Conservation (phyloP, 2,888 invertebrate species). For the Ormyrus rosae region DNA sequence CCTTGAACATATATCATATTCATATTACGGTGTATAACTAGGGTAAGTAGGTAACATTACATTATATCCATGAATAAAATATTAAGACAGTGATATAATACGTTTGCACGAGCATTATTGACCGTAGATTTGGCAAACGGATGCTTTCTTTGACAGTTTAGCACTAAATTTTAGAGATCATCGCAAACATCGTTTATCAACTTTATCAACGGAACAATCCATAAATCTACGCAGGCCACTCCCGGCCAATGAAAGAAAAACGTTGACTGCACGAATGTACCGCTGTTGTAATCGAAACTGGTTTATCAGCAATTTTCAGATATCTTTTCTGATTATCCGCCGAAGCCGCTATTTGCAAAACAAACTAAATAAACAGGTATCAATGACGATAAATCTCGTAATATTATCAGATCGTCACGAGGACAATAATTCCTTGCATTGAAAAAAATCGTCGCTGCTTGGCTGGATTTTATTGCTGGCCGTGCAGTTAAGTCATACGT, state of each 20-base stretch:
- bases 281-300: not conserved
- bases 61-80: not conserved
- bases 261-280: not conserved
- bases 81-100: not conserved
- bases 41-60: too few species aligned
- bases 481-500: too few species aligned
- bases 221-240: constrained; percentile 25
- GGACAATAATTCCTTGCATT: not conserved
- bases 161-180: constrained; percentile 21
- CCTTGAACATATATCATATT: too few species aligned
- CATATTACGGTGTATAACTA: too few species aligned
- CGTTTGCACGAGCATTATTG: not conserved
- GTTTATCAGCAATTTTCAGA: not conserved
- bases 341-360: not conserved
- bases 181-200: constrained; percentile 26
- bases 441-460: too few species aligned
- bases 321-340: constrained; percentile 17
- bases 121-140: not conserved
- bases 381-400: not conserved
- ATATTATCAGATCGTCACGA: not conserved
- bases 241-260: constrained; percentile 7
- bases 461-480: too few species aligned
- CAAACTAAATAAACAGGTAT: not conserved
- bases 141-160: not conserved
- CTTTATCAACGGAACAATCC: constrained; percentile 37